phyloP scores from a whole-genome alignment of 2,113 vertebrate species.

The Anseranas semipalmata region DNA sequence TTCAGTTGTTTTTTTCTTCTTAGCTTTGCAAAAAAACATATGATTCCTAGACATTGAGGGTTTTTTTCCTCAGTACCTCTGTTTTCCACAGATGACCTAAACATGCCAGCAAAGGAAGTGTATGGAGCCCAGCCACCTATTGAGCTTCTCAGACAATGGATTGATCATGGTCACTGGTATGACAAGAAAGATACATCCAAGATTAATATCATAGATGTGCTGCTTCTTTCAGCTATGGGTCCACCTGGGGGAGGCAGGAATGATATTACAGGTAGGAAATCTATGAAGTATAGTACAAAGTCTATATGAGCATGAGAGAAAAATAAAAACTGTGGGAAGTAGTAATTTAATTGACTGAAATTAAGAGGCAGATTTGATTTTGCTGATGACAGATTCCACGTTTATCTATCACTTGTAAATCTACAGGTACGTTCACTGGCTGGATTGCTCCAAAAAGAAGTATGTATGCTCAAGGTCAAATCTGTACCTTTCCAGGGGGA shows the following conservation, averaged over 20 bases:
- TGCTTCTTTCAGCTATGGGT: constrained; percentile 90
- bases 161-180: constrained; percentile 92
- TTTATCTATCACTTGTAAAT: not conserved
- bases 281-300: not conserved
- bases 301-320: not conserved
- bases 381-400: not conserved
- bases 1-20: not conserved
- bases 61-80: not conserved
- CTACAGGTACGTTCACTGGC: not conserved
- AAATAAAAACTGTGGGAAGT: not conserved
- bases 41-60: not conserved
- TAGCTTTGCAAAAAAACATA: not conserved
- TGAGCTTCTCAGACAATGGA: constrained; percentile 90
- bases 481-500: not conserved
- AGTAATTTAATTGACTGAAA: not conserved
- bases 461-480: not conserved
- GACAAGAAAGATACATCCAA: constrained; percentile 88
- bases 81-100: constrained; percentile 86
- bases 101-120: constrained; percentile 93
- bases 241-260: constrained; percentile 93
- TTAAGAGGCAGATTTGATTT: not conserved
- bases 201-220: constrained; percentile 81
- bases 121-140: constrained; percentile 94
- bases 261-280: constrained; percentile 87
- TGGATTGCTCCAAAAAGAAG: not conserved